Percentiles rank a stretch among this genome's conserved stretches.
These are phyloP conservation scores for Apotomis turbidana DNA, from an alignment of 2,888 invertebrate genomes.

Conservation along the genomic window DNA sequence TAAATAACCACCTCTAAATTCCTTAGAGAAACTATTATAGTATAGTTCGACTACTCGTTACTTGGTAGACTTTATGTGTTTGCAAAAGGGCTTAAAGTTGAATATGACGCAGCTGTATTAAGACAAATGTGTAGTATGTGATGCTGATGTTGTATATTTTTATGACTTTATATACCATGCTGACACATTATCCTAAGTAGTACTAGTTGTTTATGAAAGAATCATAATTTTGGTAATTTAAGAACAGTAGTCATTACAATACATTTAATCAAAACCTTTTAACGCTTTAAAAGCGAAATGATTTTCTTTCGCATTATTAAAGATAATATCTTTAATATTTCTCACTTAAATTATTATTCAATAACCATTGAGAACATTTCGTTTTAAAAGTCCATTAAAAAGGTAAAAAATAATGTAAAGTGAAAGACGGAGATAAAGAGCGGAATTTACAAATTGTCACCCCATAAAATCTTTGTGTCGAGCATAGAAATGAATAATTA, in stretches of 20 bases:
- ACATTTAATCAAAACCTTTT: slow-evolving; percentile 5
- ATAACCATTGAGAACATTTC: slow-evolving; percentile 36
- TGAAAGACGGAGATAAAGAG: slow-evolving; percentile 35
- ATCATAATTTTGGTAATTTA: background rate
- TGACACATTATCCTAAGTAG: slow-evolving; percentile 14
- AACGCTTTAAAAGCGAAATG: background rate
- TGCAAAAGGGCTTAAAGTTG: background rate
- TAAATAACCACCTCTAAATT: slow-evolving; percentile 79
- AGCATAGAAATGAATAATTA: slow-evolving; percentile 76
- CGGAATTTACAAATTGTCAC: slow-evolving; percentile 67
- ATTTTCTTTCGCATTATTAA: slow-evolving; percentile 23
- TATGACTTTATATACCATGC: slow-evolving; percentile 7
- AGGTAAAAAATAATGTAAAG: slow-evolving; percentile 36
- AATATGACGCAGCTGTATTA: background rate
- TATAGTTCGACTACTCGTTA: background rate
- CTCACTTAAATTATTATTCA: slow-evolving; percentile 40
- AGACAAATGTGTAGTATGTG: slow-evolving; percentile 1
- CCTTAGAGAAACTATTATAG: slow-evolving; percentile 74
- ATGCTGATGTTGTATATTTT: slow-evolving; percentile 17
- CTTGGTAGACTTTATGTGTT: background rate
- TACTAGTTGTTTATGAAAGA: slow-evolving; percentile 5
- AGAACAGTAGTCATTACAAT: background rate
- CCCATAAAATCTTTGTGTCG: slow-evolving; percentile 72
- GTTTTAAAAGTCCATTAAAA: slow-evolving; percentile 40
- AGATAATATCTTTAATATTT: slow-evolving; percentile 38